Conservation (phyloP, 2,113 vertebrate species). For the Cyphomyrus plagiostoma region DNA sequence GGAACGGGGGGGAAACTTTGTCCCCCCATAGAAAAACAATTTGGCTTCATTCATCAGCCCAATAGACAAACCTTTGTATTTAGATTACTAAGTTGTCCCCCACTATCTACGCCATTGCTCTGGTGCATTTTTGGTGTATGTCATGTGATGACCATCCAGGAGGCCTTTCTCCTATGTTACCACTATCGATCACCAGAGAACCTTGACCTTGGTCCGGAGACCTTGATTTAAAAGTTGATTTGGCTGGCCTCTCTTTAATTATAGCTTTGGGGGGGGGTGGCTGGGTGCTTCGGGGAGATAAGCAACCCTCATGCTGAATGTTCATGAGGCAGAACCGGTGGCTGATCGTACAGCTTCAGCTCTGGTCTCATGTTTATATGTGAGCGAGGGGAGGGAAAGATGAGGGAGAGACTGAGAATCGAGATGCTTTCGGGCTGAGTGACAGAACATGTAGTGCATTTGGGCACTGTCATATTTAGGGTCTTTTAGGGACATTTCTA, state of each 20-base stretch:
- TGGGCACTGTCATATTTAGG: background rate
- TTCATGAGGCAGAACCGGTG: background rate
- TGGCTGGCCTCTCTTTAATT: background rate
- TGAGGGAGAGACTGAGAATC: background rate
- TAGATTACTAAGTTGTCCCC: background rate
- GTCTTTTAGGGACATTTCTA: background rate
- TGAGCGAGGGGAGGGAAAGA: background rate
- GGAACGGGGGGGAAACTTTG: background rate
- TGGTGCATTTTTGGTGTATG: background rate
- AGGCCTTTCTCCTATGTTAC: background rate
- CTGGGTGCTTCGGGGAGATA: conserved; percentile 14
- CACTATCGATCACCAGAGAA: background rate
- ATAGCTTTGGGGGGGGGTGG: background rate
- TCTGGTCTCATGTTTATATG: background rate
- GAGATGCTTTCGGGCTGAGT: background rate
- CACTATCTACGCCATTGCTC: background rate
- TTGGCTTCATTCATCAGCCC: background rate
- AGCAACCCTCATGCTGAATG: background rate
- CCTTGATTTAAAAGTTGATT: background rate
- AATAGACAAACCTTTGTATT: background rate
- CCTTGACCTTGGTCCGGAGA: background rate
- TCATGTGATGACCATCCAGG: background rate
- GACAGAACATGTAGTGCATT: background rate
- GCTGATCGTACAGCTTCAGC: background rate
- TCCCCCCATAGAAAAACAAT: background rate